Evolutionary conservation across 1,140 invertebrate genomes (phyloP).

Genomic region (Eubasilissa regina): DNA sequence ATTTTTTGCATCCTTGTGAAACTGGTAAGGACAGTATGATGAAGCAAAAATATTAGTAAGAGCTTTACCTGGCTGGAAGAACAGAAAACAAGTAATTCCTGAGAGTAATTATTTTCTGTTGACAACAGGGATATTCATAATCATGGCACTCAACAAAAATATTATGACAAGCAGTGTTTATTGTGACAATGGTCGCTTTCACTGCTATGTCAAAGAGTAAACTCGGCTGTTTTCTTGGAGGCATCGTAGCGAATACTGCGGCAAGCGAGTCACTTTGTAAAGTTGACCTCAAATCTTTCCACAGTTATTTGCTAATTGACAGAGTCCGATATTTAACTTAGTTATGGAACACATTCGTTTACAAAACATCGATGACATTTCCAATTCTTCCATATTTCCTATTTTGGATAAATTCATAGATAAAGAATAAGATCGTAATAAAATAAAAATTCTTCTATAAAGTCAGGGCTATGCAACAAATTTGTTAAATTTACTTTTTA

Average conservation of each 20-base stretch:
- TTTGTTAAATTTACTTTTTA: no score
- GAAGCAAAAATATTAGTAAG: no score
- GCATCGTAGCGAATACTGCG: slow-evolving; percentile 61
- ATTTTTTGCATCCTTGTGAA: background rate
- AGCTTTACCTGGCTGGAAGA: slow-evolving; percentile 66
- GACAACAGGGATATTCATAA: slow-evolving; percentile 64
- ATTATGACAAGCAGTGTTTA: slow-evolving; percentile 68
- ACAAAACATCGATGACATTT: slow-evolving; percentile 36
- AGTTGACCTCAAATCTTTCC: background rate
- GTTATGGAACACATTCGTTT: slow-evolving; percentile 13
- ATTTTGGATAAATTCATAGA: no score
- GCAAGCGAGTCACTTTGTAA: slow-evolving; percentile 4
- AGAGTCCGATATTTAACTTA: background rate
- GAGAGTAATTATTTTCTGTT: slow-evolving; percentile 63
- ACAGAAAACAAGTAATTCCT: slow-evolving; percentile 65
- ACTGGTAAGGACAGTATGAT: no score
- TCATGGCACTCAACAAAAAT: slow-evolving; percentile 67
- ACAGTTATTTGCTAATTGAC: background rate
- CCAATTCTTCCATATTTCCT: background rate
- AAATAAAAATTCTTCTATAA: no score
- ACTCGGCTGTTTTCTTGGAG: slow-evolving; percentile 68
- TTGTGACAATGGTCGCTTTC: slow-evolving; percentile 66
- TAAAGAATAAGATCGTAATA: no score
- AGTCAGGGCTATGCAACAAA: no score
- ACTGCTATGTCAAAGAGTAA: slow-evolving; percentile 66